Percentiles rank a stretch among this genome's conserved stretches.
Conservation (phyloP, 2,888 invertebrate species). For the Chaitophorus viminalis region DNA sequence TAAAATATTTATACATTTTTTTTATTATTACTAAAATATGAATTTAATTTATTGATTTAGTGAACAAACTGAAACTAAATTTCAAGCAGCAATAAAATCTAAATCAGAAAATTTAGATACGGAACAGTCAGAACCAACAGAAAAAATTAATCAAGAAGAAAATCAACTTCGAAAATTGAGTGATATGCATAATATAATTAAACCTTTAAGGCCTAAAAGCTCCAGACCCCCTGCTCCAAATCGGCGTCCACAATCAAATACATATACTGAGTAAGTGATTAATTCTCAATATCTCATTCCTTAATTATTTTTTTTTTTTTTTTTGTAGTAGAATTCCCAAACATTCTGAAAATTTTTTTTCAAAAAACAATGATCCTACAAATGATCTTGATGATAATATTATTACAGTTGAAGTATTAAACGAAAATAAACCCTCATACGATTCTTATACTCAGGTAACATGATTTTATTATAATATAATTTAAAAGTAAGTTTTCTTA, state of each 20-base stretch:
- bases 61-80: conserved; percentile 10
- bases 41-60: conserved; percentile 1
- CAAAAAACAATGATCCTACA: conserved; percentile 41
- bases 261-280: conserved; percentile 36
- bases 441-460: conserved; percentile 27
- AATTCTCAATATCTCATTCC: background rate
- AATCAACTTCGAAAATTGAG: conserved; percentile 53
- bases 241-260: conserved; percentile 37
- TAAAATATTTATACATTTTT: background rate
- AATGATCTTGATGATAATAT: conserved; percentile 55
- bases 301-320: background rate
- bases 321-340: conserved; percentile 43
- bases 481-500: background rate
- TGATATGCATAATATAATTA: conserved; percentile 32
- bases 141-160: conserved; percentile 39
- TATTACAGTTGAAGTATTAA: conserved; percentile 44
- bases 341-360: conserved; percentile 51
- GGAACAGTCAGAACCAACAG: conserved; percentile 23
- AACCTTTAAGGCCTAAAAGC: conserved; percentile 49
- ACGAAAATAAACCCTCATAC: conserved; percentile 29
- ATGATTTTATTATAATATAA: background rate
- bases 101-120: background rate
- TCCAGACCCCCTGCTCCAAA: conserved; percentile 56
- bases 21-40: background rate
- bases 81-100: background rate